A percentile compares a stretch with the other conserved stretches of the same genome.
phyloP scores from a whole-genome alignment of 2,797 vertebrate genomes.

The Knipowitschia caucasica region DNA sequence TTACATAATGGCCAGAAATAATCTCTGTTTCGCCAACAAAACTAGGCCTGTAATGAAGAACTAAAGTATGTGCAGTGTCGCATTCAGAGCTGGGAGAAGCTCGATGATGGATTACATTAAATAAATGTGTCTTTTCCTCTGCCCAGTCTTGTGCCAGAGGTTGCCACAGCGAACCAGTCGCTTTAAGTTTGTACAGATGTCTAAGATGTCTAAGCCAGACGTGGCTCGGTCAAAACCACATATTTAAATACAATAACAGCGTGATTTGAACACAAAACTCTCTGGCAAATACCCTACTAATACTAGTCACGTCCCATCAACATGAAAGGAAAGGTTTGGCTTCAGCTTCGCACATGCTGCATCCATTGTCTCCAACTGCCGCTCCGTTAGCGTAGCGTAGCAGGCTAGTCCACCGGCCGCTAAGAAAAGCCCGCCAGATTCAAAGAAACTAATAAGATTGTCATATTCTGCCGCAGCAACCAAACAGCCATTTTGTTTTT shows the following conservation, averaged over 20 bases:
- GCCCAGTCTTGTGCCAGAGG: not conserved
- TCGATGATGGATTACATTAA: not conserved
- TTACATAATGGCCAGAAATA: too few relatives aligned
- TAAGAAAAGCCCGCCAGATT: conserved; percentile 84
- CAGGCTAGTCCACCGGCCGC: conserved; percentile 48
- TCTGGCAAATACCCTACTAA: not conserved
- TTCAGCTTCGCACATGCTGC: not conserved
- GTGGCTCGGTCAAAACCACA: too few relatives aligned
- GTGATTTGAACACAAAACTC: not conserved
- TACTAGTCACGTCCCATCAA: not conserved
- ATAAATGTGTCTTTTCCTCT: not conserved
- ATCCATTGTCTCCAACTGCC: not conserved
- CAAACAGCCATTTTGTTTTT: conserved; percentile 76
- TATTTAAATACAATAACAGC: not conserved
- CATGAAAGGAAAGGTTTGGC: not conserved
- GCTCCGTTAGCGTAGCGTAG: conserved; percentile 9
- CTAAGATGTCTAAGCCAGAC: not conserved
- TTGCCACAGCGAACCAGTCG: not conserved
- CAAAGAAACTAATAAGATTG: conserved; percentile 96
- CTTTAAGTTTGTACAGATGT: not conserved
- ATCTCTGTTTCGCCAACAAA: too few relatives aligned
- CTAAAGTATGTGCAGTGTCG: not conserved
- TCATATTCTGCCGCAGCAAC: conserved; percentile 95
- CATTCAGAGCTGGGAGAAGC: not conserved
- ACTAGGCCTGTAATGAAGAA: not conserved